Base-by-base conservation (phyloP, 2,797 vertebrate species). In the Champsocephalus gunnari region DNA sequence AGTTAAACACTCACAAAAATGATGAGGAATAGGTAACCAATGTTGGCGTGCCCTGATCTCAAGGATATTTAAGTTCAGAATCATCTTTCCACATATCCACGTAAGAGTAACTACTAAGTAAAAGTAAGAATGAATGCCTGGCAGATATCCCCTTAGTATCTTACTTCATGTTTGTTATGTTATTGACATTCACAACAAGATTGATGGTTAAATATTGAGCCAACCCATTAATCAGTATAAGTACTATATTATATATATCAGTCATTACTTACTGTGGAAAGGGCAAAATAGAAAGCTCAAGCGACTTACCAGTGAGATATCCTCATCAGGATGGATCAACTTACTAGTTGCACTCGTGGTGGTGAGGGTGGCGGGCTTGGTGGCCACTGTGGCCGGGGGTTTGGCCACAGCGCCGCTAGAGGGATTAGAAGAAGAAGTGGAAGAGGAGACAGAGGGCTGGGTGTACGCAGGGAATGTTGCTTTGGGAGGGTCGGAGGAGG, bases 261-360 rank as follows among this genome's bases (percentile, higher is more conserved):
- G 80, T 87, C 88, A 92, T 95, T 95, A 95, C 95, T 96, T 92
- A 96, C 92, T 92, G 92, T 95, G 93, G 89, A 92, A 96, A 94
- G 91, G 78, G 86, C 82, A 94, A 91, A 94, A 89, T 61, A 77
- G 81, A 92, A 93, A 86, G 92, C 79, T 92, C 80, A 90, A 92
- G 86, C 86, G 91, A 99, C 98, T 99, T 96, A 99, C 98, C 98
- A 99, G 95, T 78, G 98, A 99, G 96, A 99, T 97, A 97, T 99
- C 98, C 97, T 99, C 98, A 99, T 99, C 98, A 96, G 98, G 98
- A 90, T 99, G 98, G 97, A 99, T 99, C 98, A 99, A 99, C 98
- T 99, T 99, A 99, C 98, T 99, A 95, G 98, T 99, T 96, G 98
- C 98, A 96, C 98, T 99, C 95, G 96, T 96, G 84, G 97, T 97